These are phyloP conservation scores for Cosmorhoe ocellata DNA, from an alignment of 2,888 invertebrate genomes.

Conservation along the genomic window DNA sequence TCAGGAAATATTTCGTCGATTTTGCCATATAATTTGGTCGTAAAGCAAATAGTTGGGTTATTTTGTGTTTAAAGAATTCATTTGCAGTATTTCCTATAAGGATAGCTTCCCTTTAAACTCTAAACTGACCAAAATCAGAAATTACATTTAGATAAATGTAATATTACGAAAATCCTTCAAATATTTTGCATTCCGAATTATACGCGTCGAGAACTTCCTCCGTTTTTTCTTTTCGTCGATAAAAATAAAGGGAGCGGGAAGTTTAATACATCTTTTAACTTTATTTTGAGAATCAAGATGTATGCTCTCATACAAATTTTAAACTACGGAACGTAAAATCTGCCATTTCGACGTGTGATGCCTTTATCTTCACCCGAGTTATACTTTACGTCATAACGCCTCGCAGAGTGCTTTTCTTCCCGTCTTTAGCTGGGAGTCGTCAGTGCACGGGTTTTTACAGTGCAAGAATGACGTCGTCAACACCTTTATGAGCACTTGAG, in stretches of 20 bases:
- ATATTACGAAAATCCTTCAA: too few relatives aligned
- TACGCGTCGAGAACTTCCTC: too few relatives aligned
- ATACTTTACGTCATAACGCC: conserved; percentile 15
- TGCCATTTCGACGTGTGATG: conserved; percentile 5
- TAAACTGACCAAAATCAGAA: too few relatives aligned
- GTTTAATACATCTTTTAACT: not conserved
- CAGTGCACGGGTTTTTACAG: conserved; percentile 19
- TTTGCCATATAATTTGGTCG: too few relatives aligned
- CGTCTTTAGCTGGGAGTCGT: conserved; percentile 9
- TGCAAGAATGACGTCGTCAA: conserved; percentile 18
- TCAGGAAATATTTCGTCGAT: not conserved
- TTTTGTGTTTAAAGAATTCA: too few relatives aligned
- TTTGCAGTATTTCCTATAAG: too few relatives aligned
- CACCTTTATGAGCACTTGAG: conserved; percentile 11
- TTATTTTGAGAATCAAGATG: not conserved
- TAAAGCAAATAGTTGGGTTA: too few relatives aligned
- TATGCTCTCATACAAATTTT: not conserved
- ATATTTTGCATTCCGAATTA: too few relatives aligned
- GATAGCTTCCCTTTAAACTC: too few relatives aligned
- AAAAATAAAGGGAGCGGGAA: too few relatives aligned
- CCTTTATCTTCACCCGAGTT: conserved; percentile 17
- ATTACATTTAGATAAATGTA: too few relatives aligned
- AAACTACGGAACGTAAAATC: not conserved
- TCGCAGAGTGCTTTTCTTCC: conserved; percentile 19
- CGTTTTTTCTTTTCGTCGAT: too few relatives aligned